Evolutionary conservation across 2,797 vertebrate species (phyloP), one percentile per base, ranked within the genome.

Genomic region (Pangasius larnaudii): DNA sequence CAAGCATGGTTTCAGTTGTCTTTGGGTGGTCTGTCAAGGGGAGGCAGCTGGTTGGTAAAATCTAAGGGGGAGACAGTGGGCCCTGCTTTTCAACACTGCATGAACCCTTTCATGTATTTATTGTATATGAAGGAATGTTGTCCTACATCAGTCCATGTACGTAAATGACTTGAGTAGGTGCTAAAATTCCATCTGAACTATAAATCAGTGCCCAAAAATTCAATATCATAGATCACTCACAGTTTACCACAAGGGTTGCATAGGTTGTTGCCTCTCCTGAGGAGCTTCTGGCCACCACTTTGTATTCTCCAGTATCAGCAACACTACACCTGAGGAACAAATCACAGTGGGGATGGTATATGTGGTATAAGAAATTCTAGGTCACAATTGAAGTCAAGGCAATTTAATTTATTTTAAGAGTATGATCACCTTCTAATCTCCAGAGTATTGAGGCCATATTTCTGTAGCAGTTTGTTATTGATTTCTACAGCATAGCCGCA

Each of bases 291-390:
- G 96, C 95, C 51, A 95, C 92, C 83, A 97, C 97, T 0, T 95
- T 98, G 71, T 99, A 99, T 89, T 97, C 96, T 81, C 96, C 98
- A 2, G 97, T 96, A 87, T 99, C 98, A 56, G 96, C 96, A 74
- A 94, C 19, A 75, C 94, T 95, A 88, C 98, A 99, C 89, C 98
- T 99, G 93, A 58, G 53, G 65, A 67, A 27, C 77, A 78, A 88
- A 69, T 46, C 67, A 86, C 27, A 22, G 0, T 4, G 2, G 42
- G 8, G 10, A 72, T 39, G 22, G 46, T 2, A 11, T 79, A 59
- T 33, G n/a, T 51, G 27, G n/a, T 33, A 22, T 63, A 81, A n/a
- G 13, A 85, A 75, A 75, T 59, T 46, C 24, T 11, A 75, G 8
- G 27, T 49, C 14, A 67, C 1, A 51, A 36, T 10, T 59, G 36